Evolutionary conservation across 2,888 invertebrate genomes (phyloP), one percentile per base, ranked within the genome.

Genomic region (Myathropa florea): DNA sequence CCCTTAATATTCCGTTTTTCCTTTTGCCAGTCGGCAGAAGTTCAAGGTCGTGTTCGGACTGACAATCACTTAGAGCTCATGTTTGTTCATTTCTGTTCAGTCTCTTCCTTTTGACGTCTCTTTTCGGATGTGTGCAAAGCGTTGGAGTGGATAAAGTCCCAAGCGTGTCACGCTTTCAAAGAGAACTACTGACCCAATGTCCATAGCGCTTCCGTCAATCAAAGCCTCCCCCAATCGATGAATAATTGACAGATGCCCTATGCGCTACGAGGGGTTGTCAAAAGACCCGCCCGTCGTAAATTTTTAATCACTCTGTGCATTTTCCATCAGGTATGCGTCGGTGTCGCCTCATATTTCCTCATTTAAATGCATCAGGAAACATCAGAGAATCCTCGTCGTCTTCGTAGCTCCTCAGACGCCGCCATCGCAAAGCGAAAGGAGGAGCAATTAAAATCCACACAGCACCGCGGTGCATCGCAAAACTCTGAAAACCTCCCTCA

Each of bases 401-500:
- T 28, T 23, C 6, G 63, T 21, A 14, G 64, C 10, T 55, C 73
- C 75, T 33, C 18, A 57, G 61, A 57, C 71, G 39, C 23, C 72
- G 39, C 39, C 53, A 23, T 24, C 60, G 53, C 64, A 65, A 57
- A 68, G 30, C 9, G 4, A 71, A 39, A 55, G 30, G 33, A 61
- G 68, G 60, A 76, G 64, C 46, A 75, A 71, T 84, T 61, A 71
- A 82, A 72, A 73, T 23, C 67, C 23, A 46, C 21, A 65, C 21
- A 26, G 14, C 21, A 28, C 4, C 23, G 28, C 75, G 30, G 46
- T 67, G 61, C 71, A 76, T 26, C 26, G 67, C 64, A 67, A 63
- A 84, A 59, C 57, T 21, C 24, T 26, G 46, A 73, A 70, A 73
- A 78, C 60, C 71, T 73, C 77, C 73, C 78, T 83, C 86, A 86